A percentile compares a stretch with the other conserved stretches of the same genome.
Evolutionary conservation across 2,797 vertebrate species (phyloP).

Genomic region (Ispidina lecontei): DNA sequence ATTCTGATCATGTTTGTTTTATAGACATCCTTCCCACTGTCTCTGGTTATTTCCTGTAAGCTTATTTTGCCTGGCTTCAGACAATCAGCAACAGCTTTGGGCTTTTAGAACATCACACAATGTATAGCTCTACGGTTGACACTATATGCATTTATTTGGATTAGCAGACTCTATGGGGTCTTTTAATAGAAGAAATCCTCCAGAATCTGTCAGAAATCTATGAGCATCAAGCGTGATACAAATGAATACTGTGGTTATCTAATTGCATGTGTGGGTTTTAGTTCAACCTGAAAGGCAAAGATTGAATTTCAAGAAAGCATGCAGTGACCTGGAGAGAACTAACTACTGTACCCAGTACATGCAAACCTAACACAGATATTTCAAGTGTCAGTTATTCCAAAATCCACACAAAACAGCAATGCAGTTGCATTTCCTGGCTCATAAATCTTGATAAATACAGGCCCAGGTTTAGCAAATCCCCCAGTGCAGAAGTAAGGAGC

Average conservation of each 20-base stretch:
- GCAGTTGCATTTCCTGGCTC: not conserved
- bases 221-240: not conserved
- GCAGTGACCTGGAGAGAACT: not conserved
- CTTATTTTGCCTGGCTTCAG: not conserved
- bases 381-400: constrained; percentile 2
- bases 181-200: not conserved
- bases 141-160: not conserved
- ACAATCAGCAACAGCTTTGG: not conserved
- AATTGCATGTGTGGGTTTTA: not conserved
- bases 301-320: not conserved
- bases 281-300: not conserved
- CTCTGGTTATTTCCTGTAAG: not conserved
- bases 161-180: not conserved
- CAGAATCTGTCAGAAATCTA: not conserved
- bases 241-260: not conserved
- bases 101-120: not conserved
- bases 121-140: not conserved
- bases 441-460: constrained; percentile 35
- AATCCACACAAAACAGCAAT: not conserved
- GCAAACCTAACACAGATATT: not conserved
- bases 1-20: not conserved
- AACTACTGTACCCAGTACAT: not conserved
- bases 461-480: not conserved
- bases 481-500: not conserved
- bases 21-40: not conserved